Evolutionary conservation across 2,888 invertebrate species (phyloP), one percentile per base, ranked within the genome.

Genomic region (Polydesmus complanatus): DNA sequence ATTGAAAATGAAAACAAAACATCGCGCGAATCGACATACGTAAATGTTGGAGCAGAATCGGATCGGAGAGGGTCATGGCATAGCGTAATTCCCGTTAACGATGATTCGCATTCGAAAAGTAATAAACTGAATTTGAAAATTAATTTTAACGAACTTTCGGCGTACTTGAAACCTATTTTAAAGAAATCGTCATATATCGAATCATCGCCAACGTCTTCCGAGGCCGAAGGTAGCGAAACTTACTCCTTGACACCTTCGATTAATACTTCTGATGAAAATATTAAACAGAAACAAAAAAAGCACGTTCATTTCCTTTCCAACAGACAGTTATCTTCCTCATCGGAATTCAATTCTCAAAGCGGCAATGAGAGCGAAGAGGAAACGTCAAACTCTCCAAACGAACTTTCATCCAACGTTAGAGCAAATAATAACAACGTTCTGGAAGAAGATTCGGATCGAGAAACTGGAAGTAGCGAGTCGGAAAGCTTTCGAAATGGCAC

Each of bases 131-230:
- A 54, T 37, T 47, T 59, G 11, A 59, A 59, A 23, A 59, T 59
- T 27, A 59, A 59, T 51, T 47, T 59, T 27, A 59, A n/a, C 27
- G 59, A 59, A 3, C 54, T 59, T 1, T 21, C 59, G 18, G 54
- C 54, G 2, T 53, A 53, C 54, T 51, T 59, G 2, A 80, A 80
- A 69, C 79, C 79, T 48, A 80, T 80, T 65, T 70, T 80, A 68
- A 80, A 80, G 72, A 80, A 79, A 71, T 62, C 66, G 5, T 60
- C 64, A 21, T 58, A 61, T 26, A 66, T 65, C 54, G 64, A 66
- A 26, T 64, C 65, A 49, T 68, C 67, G 8, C 65, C 66, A 26
- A 65, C 67, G 1, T 66, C 66, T 50, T 54, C 65, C 21, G 58
- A 51, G 26, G 58, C 51, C n/a, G 58, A 51, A 18, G 51, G 58